Conservation (phyloP, 2,113 vertebrate genomes). For the Baryphthengus martii region DNA sequence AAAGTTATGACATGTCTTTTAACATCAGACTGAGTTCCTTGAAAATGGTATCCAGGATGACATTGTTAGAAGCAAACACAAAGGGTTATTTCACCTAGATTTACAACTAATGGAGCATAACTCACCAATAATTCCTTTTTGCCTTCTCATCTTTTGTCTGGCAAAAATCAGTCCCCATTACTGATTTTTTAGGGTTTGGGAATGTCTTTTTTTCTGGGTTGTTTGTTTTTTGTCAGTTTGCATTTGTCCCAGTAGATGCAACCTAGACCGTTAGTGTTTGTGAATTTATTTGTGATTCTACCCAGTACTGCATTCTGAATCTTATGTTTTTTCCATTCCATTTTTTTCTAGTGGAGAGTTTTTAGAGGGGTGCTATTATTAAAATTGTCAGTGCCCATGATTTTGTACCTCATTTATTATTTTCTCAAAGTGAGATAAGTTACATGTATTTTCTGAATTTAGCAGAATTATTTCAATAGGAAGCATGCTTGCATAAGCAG, state of each 20-base stretch:
- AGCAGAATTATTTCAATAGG: neutral
- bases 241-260: neutral
- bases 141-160: neutral
- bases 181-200: neutral
- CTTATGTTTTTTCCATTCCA: neutral
- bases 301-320: neutral
- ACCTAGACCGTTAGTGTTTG: neutral
- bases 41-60: conserved; percentile 49
- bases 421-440: neutral
- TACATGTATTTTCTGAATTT: neutral
- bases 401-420: neutral
- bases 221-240: neutral
- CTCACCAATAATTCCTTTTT: conserved; percentile 16
- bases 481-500: neutral
- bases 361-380: neutral
- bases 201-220: neutral
- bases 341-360: neutral
- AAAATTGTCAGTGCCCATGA: neutral
- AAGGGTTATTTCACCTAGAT: conserved; percentile 36
- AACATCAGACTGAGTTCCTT: conserved; percentile 56
- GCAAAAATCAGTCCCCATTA: neutral
- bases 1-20: conserved; percentile 73
- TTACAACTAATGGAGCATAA: conserved; percentile 21
- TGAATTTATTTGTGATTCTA: neutral
- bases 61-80: conserved; percentile 46